Evolutionary conservation across 1,140 invertebrate species (phyloP).

Genomic region (Drosophila sturtevanti): DNA sequence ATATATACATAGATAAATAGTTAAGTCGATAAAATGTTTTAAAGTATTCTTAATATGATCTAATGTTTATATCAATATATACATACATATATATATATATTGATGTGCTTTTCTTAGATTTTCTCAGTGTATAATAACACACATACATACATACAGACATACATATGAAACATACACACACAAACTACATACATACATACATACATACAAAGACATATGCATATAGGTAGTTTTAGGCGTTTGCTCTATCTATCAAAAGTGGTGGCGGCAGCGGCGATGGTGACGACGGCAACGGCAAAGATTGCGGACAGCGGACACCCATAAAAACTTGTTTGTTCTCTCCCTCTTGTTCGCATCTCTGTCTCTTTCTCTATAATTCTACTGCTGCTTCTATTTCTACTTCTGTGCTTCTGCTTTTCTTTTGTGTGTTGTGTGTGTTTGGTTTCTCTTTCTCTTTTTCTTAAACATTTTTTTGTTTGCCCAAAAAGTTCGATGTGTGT

Average conservation of each 20-base stretch:
- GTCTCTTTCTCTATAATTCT: not conserved
- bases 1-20: too few species aligned
- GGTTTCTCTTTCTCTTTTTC: conserved; percentile 1
- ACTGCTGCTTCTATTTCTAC: not conserved
- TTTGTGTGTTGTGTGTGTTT: not conserved
- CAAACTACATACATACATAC: not conserved
- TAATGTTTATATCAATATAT: too few species aligned
- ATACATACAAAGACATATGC: not conserved
- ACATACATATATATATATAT: not conserved
- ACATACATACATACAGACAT: not conserved
- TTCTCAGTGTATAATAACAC: conserved; percentile 9
- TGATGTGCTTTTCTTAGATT: not conserved
- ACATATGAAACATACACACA: not conserved
- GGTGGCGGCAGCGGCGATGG: not conserved
- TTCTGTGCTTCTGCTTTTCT: not conserved
- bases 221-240: conserved; percentile 8
- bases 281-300: not conserved
- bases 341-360: not conserved
- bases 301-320: not conserved
- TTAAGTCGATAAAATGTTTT: too few species aligned
- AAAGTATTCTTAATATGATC: too few species aligned
- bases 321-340: conserved; percentile 6
- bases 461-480: conserved; percentile 3
- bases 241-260: conserved; percentile 7
- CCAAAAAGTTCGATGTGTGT: not conserved